A percentile compares a stretch with the other conserved stretches of the same genome.
Conservation (phyloP, 2,113 vertebrate species). For the Brachirus orientalis region DNA sequence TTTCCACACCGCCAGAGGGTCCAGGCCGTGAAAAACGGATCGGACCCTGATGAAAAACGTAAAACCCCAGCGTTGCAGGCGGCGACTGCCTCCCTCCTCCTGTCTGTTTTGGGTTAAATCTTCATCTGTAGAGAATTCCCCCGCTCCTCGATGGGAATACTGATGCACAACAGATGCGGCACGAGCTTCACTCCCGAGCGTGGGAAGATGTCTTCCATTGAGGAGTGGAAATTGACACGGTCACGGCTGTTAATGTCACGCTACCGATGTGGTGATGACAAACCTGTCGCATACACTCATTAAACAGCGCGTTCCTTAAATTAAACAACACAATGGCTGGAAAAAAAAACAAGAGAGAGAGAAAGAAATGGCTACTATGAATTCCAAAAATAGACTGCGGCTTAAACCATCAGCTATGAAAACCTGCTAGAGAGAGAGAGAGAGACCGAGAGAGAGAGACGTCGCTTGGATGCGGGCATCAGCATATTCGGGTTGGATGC, state of each 20-base stretch:
- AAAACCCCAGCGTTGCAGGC: neutral
- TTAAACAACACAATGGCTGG: constrained; percentile 13
- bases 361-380: constrained; percentile 48
- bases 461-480: constrained; percentile 74
- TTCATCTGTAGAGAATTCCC: constrained; percentile 36
- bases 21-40: constrained; percentile 36
- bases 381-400: constrained; percentile 67
- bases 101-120: neutral
- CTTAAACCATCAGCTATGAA: constrained; percentile 37
- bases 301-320: neutral
- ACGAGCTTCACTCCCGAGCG: constrained; percentile 37
- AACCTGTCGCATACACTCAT: neutral
- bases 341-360: neutral
- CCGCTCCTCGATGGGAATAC: constrained; percentile 21
- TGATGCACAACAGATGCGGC: constrained; percentile 29
- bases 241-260: constrained; percentile 11
- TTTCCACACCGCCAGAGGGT: constrained; percentile 29
- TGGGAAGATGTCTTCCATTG: constrained; percentile 72
- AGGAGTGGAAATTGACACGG: constrained; percentile 28
- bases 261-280: constrained; percentile 6
- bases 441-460: constrained; percentile 14
- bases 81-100: neutral
- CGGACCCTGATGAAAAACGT: neutral
- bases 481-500: constrained; percentile 77
- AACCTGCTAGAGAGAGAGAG: constrained; percentile 15